Base-by-base conservation (phyloP, 2,797 vertebrate genomes). In the Chanos chanos region DNA sequence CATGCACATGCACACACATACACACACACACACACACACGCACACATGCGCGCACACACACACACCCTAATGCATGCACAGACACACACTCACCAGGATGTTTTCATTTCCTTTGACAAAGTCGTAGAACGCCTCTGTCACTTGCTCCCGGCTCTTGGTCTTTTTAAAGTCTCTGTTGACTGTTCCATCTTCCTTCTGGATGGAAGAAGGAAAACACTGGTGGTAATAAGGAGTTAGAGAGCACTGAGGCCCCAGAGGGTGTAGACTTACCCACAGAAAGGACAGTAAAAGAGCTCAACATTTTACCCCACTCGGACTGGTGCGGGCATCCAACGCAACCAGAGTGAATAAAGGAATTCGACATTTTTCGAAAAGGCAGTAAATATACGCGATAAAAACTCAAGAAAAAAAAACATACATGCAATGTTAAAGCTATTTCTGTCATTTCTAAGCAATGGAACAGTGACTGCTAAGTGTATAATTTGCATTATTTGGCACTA, bases 141-240 rank as follows among this genome's bases (percentile, higher is more conserved):
- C 90, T 84, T 99, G 94, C 30, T 94, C 94, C 74, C 89, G 90
- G 40, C 92, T 96, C 77, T 89, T 94, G 1, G 96, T 99, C 84
- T 96, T 98, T 86, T 99, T 99, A 80, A 99, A 99, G 76, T 99
- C 96, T 61, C 94, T 89, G 85, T 97, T 97, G 72, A 99, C 95
- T 0, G 93, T 94, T 70, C 96, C 96, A 0, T 99, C 96, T 83
- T 99, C 96, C 27, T 95, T 98, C 96, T 99, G 67, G 10, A 77
- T n/a, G 16, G 22, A 45, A 19, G 24, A 37, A 19, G 62, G 27
- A 3, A 47, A 56, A 55, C n/a, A n/a, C n/a, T n/a, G n/a, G n/a
- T n/a, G n/a, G n/a, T n/a, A n/a, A n/a, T n/a, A n/a, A n/a, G n/a
- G n/a, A n/a, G n/a, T n/a, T n/a, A n/a, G n/a, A n/a, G n/a, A n/a